A percentile compares a stretch with the other conserved stretches of the same genome.
Conservation (phyloP, 2,888 invertebrate species). For the Orchestes rusci region DNA sequence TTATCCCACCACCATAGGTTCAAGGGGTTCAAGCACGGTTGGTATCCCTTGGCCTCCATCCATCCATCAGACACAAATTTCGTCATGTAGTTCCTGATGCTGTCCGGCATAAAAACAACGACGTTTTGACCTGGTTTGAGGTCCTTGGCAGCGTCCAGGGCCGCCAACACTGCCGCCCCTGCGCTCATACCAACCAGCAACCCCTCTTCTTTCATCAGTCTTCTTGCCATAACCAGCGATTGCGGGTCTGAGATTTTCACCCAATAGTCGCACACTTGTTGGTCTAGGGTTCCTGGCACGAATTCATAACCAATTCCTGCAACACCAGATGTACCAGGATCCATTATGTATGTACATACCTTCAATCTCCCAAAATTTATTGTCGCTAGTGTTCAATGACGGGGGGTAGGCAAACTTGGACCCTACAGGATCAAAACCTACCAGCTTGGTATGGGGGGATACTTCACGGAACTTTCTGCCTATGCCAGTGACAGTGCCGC, state of each 20-base stretch:
- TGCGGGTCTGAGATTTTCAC: conserved; percentile 72
- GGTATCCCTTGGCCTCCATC: conserved; percentile 76
- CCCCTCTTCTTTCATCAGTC: conserved; percentile 89
- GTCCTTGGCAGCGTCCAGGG: conserved; percentile 62
- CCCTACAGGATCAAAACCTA: conserved; percentile 87
- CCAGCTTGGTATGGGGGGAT: conserved; percentile 66
- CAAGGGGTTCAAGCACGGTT: conserved; percentile 32
- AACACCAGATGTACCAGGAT: background rate
- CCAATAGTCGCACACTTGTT: conserved; percentile 78
- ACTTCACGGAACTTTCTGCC: conserved; percentile 78
- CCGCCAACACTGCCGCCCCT: conserved; percentile 73
- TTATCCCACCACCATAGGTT: conserved; percentile 67
- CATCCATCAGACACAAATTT: conserved; percentile 91
- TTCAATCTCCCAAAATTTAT: conserved; percentile 72
- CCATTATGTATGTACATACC: no score
- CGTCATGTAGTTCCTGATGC: conserved; percentile 96
- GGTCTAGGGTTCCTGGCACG: conserved; percentile 79
- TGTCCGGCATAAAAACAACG: conserved; percentile 89
- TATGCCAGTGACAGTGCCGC: conserved; percentile 88
- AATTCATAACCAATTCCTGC: conserved; percentile 81
- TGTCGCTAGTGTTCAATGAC: conserved; percentile 61
- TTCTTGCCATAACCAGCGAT: conserved; percentile 72
- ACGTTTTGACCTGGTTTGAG: conserved; percentile 75
- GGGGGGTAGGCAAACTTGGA: conserved; percentile 81
- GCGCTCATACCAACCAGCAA: conserved; percentile 91